Evolutionary conservation across 1,140 invertebrate genomes (phyloP).

Genomic region (Drosophila watanabei): DNA sequence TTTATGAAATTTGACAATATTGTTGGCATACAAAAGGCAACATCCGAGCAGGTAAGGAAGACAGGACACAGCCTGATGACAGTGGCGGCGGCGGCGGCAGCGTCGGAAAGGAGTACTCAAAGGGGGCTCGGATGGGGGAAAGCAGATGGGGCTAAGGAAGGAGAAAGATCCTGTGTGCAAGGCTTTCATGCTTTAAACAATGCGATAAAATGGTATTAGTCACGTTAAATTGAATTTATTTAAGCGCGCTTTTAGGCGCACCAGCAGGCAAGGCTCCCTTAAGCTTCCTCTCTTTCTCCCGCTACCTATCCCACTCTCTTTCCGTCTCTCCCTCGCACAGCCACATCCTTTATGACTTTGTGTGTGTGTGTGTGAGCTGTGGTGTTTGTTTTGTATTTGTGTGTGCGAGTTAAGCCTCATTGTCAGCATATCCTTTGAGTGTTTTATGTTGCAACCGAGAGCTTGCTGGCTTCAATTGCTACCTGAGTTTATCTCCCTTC

Average conservation of each 20-base stretch:
- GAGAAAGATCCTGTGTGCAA: conserved; percentile 50
- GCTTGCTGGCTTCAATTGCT: conserved; percentile 73
- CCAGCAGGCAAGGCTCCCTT: conserved; percentile 31
- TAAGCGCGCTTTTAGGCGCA: conserved; percentile 82
- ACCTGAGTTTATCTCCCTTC: conserved; percentile 42
- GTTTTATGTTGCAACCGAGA: conserved; percentile 73
- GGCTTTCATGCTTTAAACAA: conserved; percentile 82
- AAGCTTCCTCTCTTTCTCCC: conserved; percentile 7
- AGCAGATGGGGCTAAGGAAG: conserved; percentile 2
- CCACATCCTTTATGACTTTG: conserved; percentile 30
- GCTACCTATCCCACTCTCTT: neutral
- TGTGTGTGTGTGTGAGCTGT: conserved; percentile 12
- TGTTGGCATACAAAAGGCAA: conserved; percentile 65
- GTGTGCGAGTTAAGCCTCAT: conserved; percentile 74
- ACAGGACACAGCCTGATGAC: conserved; percentile 21
- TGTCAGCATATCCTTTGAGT: conserved; percentile 84
- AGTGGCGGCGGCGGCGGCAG: conserved; percentile 4
- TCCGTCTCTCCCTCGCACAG: neutral
- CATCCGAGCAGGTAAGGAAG: conserved; percentile 48
- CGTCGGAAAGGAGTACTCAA: neutral
- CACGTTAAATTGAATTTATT: conserved; percentile 85
- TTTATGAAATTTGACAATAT: conserved; percentile 80
- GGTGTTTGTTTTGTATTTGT: conserved; percentile 28
- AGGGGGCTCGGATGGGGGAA: neutral
- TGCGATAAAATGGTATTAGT: conserved; percentile 84